Percentiles rank a stretch among this genome's conserved stretches.
Evolutionary conservation across 2,888 invertebrate species (phyloP).

Genomic region (Axea sp.): DNA sequence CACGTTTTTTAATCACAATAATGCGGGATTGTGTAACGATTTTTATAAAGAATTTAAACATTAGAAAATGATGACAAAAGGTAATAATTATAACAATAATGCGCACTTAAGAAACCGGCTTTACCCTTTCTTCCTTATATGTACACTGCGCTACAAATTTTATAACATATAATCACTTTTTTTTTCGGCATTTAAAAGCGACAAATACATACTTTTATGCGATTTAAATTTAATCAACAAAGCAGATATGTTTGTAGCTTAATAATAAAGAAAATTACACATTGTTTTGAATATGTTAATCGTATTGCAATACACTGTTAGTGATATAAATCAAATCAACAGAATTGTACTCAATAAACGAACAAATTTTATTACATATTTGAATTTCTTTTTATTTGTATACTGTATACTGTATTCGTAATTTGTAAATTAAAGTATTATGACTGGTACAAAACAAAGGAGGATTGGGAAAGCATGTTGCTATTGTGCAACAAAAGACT

Average conservation of each 20-base stretch:
- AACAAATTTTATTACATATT: slow-evolving; percentile 44
- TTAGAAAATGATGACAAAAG: slow-evolving; percentile 14
- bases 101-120: slow-evolving; percentile 47
- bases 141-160: slow-evolving; percentile 22
- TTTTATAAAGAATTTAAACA: slow-evolving; percentile 43
- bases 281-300: slow-evolving; percentile 40
- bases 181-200: too few relatives aligned
- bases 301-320: slow-evolving; percentile 33
- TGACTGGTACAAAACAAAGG: slow-evolving; percentile 16
- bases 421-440: slow-evolving; percentile 1
- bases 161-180: too few relatives aligned
- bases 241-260: slow-evolving; percentile 6
- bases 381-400: slow-evolving; percentile 17
- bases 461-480: slow-evolving; percentile 37
- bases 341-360: slow-evolving; percentile 48
- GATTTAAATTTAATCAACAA: too few relatives aligned
- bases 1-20: slow-evolving; percentile 43
- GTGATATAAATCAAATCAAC: slow-evolving; percentile 37
- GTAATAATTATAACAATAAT: slow-evolving; percentile 33
- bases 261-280: slow-evolving; percentile 18
- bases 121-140: slow-evolving; percentile 51
- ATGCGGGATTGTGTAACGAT: slow-evolving; percentile 38
- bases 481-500: slow-evolving; percentile 30
- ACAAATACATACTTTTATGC: neutral
- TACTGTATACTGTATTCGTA: neutral